These are phyloP conservation scores for Oxystoma pomonae DNA, from an alignment of 2,888 invertebrate species.

Conservation along the genomic window DNA sequence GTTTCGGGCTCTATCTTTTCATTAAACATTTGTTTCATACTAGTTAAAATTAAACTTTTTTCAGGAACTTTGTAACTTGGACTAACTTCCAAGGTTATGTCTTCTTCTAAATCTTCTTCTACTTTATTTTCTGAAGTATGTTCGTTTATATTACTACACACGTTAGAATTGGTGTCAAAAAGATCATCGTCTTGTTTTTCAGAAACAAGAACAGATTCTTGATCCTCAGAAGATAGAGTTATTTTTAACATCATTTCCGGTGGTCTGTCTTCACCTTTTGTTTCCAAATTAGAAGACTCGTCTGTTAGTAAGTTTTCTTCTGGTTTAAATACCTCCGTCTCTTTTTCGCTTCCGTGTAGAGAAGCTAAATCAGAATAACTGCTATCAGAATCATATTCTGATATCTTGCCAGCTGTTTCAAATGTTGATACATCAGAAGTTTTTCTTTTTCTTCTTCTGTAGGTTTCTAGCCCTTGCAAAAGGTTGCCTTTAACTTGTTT, in stretches of 20 bases:
- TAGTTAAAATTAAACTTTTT: conserved; percentile 52
- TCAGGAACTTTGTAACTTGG: conserved; percentile 52
- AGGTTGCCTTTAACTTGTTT: conserved; percentile 56
- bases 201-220: neutral
- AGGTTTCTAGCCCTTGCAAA: conserved; percentile 56
- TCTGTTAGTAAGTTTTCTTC: conserved; percentile 13
- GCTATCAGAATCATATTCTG: conserved; percentile 60
- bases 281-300: conserved; percentile 13
- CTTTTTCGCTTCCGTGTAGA: conserved; percentile 37
- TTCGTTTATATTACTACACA: conserved; percentile 32
- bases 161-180: conserved; percentile 43
- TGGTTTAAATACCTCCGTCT: conserved; percentile 12
- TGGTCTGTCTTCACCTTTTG: conserved; percentile 1
- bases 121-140: neutral
- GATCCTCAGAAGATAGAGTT: conserved; percentile 24
- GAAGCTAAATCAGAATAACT: conserved; percentile 55
- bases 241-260: conserved; percentile 20
- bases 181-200: conserved; percentile 14
- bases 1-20: conserved; percentile 18
- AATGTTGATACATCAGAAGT: conserved; percentile 57
- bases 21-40: conserved; percentile 57
- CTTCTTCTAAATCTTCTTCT: conserved; percentile 2
- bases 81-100: conserved; percentile 25
- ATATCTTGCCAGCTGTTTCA: conserved; percentile 60
- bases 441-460: conserved; percentile 51